A percentile compares a stretch with the other conserved stretches of the same genome.
Evolutionary conservation across 2,113 vertebrate species (phyloP).

Genomic region (Plecturocebus donacophilus): DNA sequence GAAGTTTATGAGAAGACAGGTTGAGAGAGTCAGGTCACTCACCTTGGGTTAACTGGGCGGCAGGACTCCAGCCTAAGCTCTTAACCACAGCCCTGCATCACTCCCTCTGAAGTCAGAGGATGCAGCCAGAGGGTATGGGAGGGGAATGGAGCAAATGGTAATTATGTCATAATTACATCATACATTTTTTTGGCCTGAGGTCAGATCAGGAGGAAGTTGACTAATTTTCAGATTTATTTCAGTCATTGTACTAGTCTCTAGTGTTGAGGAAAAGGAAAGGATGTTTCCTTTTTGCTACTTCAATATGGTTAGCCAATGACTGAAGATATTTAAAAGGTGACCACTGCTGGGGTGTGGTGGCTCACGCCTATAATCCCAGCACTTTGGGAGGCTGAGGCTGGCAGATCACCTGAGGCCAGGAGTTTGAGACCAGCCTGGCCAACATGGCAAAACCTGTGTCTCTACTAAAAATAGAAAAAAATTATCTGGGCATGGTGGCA

Average conservation of each 20-base stretch:
- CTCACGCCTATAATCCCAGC: too few species aligned
- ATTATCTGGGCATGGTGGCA: too few species aligned
- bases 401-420: too few species aligned
- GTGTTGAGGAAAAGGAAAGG: background rate
- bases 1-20: background rate
- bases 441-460: too few species aligned
- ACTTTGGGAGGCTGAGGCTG: too few species aligned
- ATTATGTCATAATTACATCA: background rate
- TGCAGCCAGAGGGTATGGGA: background rate
- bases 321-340: background rate
- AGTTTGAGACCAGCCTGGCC: too few species aligned
- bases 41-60: background rate
- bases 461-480: too few species aligned
- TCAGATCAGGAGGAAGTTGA: background rate
- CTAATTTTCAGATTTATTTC: background rate
- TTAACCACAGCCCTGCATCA: background rate
- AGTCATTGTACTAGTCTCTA: background rate
- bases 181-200: background rate
- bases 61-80: background rate
- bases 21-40: background rate
- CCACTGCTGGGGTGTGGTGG: rapidly evolving
- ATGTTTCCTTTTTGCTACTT: background rate
- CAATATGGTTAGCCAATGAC: background rate
- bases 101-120: background rate
- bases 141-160: background rate